Conservation (phyloP, 2,888 invertebrate genomes). For the Masnerella sp. region DNA sequence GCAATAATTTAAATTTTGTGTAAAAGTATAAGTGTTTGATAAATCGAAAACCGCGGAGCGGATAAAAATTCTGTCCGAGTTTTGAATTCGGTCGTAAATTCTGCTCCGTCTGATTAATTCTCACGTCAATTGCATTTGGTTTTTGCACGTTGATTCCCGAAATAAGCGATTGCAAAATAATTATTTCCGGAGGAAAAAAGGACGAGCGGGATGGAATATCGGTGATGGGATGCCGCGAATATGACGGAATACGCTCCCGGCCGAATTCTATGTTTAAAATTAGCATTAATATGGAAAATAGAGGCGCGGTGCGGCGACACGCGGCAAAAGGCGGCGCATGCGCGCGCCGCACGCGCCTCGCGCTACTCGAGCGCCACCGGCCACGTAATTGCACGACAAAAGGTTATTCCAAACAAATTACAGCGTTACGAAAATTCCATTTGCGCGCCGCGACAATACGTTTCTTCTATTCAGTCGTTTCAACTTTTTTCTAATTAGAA, state of each 20-base stretch:
- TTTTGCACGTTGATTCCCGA: constrained; percentile 42
- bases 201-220: neutral
- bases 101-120: constrained; percentile 39
- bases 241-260: constrained; percentile 33
- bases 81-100: constrained; percentile 26
- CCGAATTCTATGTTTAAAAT: constrained; percentile 71
- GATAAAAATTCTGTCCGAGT: neutral
- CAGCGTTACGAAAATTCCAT: constrained; percentile 34
- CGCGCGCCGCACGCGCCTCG: constrained; percentile 13
- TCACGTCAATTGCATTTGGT: constrained; percentile 13
- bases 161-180: constrained; percentile 50
- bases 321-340: constrained; percentile 14
- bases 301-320: constrained; percentile 37
- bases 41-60: too few species aligned
- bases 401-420: constrained; percentile 45
- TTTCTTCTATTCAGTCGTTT: constrained; percentile 18
- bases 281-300: constrained; percentile 71
- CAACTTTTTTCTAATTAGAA: constrained; percentile 8
- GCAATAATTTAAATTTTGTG: too few species aligned
- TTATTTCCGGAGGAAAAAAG: constrained; percentile 30
- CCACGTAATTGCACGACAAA: constrained; percentile 40
- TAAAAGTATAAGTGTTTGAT: too few species aligned
- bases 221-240: constrained; percentile 27
- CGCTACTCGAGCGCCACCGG: constrained; percentile 13
- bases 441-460: constrained; percentile 22